Evolutionary conservation across 2,888 invertebrate genomes (phyloP), one percentile per base, ranked within the genome.

Genomic region (Apodemia hepburni): DNA sequence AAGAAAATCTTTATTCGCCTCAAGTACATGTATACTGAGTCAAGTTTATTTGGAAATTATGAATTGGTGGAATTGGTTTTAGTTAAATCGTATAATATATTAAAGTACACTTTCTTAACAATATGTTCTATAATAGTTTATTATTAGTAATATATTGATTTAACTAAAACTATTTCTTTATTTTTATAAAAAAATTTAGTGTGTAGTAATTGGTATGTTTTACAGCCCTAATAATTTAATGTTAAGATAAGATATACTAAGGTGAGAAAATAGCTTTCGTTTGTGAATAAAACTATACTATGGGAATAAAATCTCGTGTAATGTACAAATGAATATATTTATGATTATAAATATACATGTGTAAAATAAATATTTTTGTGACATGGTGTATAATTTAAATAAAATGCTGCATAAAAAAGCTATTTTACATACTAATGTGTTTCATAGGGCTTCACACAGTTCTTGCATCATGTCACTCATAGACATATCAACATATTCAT

Each of bases 281-380:
- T 81, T 89, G 89, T 89, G 88, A 86, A 89, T 89, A 89, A 71
- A 54, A 54, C 51, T 51, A 51, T 51, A 51, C 22, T 51, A 51
- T 79, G 75, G 74, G 79, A 77, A n/a, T 61, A 71, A 77, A 71
- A 86, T 83, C 81, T 82, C 82, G 83, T 68, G 80, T 82, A 83
- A 87, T 88, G 88, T 90, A 89, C 88, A 89, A 88, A 90, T 83
- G 72, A 82, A 82, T 82, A 85, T 86, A 87, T 85, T 84, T 86
- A 84, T 84, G 74, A 71, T 72, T 71, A 81, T 80, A 83, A 75
- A 81, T 81, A 82, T 82, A 84, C 77, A 82, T 79, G 42, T 84
- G 82, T 80, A 84, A 82, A 83, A 77, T 78, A 76, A 82, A 84
- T 88, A 87, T 87, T 90, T 85, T 90, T 87, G 87, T 87, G 90